phyloP scores from a whole-genome alignment of 2,888 invertebrate genomes.

The Agrochola litura region DNA sequence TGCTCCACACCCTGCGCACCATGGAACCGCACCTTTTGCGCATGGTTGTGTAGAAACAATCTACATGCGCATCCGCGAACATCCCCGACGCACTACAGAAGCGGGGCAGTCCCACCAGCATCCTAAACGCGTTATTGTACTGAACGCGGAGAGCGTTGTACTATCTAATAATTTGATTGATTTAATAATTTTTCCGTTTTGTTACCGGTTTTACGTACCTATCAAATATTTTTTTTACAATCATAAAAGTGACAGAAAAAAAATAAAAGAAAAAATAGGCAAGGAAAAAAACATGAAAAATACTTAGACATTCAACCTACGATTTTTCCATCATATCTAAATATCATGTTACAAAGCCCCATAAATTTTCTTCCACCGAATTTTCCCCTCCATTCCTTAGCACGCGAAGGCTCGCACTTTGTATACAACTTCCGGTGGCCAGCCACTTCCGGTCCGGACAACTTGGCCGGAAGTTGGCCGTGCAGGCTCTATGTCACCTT shows the following conservation, averaged over 20 bases:
- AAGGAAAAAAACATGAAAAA: background rate
- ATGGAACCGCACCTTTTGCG: no score
- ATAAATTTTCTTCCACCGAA: slow-evolving; percentile 65
- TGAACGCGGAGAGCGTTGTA: no score
- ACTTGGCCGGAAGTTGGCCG: slow-evolving; percentile 82
- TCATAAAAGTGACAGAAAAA: background rate
- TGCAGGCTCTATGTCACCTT: slow-evolving; percentile 87
- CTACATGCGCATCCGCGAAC: no score
- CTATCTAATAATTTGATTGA: no score
- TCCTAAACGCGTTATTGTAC: no score
- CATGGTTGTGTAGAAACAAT: no score
- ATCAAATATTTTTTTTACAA: background rate
- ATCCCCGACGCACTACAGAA: no score
- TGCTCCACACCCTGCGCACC: no score
- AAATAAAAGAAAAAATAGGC: background rate
- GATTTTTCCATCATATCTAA: slow-evolving; percentile 51
- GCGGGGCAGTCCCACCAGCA: no score
- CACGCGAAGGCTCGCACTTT: slow-evolving; percentile 89
- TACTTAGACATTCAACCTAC: background rate
- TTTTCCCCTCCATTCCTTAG: slow-evolving; percentile 67
- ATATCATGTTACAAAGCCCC: slow-evolving; percentile 65
- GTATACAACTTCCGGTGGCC: slow-evolving; percentile 87
- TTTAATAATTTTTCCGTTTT: background rate
- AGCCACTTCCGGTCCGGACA: slow-evolving; percentile 78
- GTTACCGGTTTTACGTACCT: background rate